phyloP scores from a whole-genome alignment of 2,888 invertebrate genomes.

The Nezara viridula region DNA sequence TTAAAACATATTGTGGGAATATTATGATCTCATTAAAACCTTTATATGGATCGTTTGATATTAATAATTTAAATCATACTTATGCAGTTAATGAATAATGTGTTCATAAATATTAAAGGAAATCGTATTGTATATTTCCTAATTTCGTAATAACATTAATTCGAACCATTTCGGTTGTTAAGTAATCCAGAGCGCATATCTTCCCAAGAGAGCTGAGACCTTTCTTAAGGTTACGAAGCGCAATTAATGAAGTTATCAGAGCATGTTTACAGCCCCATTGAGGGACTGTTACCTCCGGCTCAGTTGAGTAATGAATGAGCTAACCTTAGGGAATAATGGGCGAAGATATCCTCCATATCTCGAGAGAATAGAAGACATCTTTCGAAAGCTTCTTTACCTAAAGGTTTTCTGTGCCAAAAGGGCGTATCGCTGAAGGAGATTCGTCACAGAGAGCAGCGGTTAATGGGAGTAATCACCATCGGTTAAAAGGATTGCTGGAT shows the following conservation, averaged over 20 bases:
- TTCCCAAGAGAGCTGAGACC: not conserved
- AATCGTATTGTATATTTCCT: no score
- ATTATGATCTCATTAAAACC: no score
- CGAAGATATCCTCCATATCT: not conserved
- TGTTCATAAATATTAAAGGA: no score
- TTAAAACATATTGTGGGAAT: no score
- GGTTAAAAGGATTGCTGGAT: no score
- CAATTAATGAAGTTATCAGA: conserved; percentile 46
- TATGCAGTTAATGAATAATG: no score
- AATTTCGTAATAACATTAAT: no score
- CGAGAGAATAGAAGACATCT: not conserved
- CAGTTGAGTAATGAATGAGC: conserved; percentile 1
- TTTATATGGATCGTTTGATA: no score
- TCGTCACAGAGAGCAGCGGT: no score
- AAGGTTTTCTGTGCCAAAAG: not conserved
- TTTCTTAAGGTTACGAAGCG: conserved; percentile 17
- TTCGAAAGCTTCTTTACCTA: not conserved
- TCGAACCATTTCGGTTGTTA: not conserved
- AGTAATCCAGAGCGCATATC: not conserved
- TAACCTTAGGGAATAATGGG: conserved; percentile 6
- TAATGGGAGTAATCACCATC: no score
- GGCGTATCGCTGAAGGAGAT: not conserved
- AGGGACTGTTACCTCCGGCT: not conserved
- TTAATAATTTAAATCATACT: no score
- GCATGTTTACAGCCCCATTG: conserved; percentile 39